Evolutionary conservation across 2,888 invertebrate species (phyloP), one percentile per base, ranked within the genome.

Genomic region (Polylopha cassiicola): DNA sequence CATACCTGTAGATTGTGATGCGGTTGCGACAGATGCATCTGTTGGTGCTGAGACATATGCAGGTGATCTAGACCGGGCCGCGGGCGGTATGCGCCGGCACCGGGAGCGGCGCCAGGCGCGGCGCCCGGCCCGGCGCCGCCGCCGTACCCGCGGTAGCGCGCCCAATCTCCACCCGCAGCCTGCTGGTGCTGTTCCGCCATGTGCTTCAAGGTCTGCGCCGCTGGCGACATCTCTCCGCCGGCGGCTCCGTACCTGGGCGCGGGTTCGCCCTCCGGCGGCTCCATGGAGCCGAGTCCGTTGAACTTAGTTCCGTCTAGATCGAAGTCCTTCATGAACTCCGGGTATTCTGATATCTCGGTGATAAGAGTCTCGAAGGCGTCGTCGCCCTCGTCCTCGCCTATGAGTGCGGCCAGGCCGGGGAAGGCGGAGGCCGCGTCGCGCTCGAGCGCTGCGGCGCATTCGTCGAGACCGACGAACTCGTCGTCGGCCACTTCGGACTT

Each of bases 131-230:
- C 80, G 87, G 67, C 87, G 86, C 73, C 86, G 86, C 65, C 80
- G 87, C 68, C 87, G 86, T 73, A 90, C 75, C 71, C 73, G 27
- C 82, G 91, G 86, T 75, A 82, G 37, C 82, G 75, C 47, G 71
- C 68, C 67, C 80, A 88, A 67, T 87, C 88, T 1, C 92, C 92
- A 68, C 81, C 84, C 16, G 82, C 65, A 43, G 80, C 81, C 76
- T 95, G 95, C 79, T 97, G 97, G 77, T 97, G 97, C 73, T 97
- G 97, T 71, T 97, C 97, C 21, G 97, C 97, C 97, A 97, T 97
- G 64, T 97, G 97, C 71, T 97, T 97, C 34, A 98, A 86, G 0
- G 97, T 97, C 81, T 97, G 96, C 30, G 97, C 97, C 1, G 98
- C 98, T 13, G 97, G 94, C 43, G 95, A 95, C 72, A 94, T 87